Evolutionary conservation across 2,888 invertebrate genomes (phyloP), one percentile per base, ranked within the genome.

Genomic region (Catocala nupta): DNA sequence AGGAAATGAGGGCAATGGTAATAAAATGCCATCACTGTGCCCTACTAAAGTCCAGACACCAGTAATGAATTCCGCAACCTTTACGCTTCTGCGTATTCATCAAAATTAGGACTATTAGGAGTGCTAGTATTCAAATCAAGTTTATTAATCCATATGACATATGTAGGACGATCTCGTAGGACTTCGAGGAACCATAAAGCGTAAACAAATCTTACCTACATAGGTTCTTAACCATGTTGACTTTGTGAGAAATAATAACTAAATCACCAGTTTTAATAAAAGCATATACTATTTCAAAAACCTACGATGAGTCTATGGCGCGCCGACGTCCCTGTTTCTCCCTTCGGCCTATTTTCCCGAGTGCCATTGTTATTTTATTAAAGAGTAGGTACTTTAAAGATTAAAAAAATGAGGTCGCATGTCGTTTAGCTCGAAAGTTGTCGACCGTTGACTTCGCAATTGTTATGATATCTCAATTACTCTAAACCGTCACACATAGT

Each of bases 1-100:
- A 58, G 49, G 65, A 78, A 81, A 81, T 73, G 71, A 74, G 81
- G 81, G 66, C 81, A 78, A 72, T 70, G 68, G 72, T 78, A 77
- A 81, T 80, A 75, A 75, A 76, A 78, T 75, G 70, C 74, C 72
- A 76, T 74, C 69, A 68, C 54, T 61, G 65, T 65, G 73, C 53
- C 76, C 75, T 68, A 74, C 62, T 72, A 65, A 68, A 53, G 57
- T 55, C 51, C 71, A 72, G 68, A 70, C 72, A 67, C 33, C 61
- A 66, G 34, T 71, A 70, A 77, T 65, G 59, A 70, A 77, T 71
- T 73, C 63, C 55, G 13, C 65, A 70, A 75, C 57, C 62, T 73
- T 62, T 72, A 55, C 25, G 45, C 55, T 65, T 60, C 43, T 13
- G 50, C 13, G 49, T 62, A 62, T 66, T 49, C 55, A 66, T 66